A percentile compares a stretch with the other conserved stretches of the same genome.
phyloP scores from a whole-genome alignment of 2,797 vertebrate genomes.

The Sphaeramia orbicularis region DNA sequence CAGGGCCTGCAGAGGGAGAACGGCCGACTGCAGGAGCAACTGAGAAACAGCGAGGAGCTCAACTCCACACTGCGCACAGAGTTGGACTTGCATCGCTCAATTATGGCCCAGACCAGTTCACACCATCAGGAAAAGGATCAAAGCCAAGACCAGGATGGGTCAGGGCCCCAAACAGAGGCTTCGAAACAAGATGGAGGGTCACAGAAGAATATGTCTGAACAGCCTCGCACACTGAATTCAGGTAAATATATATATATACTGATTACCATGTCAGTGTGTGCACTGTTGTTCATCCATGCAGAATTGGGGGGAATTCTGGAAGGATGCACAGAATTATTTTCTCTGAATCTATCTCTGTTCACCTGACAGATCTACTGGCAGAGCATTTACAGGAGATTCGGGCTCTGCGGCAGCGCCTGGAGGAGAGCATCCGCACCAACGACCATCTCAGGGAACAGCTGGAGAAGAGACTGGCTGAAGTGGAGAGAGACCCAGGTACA shows the following conservation, averaged over 20 bases:
- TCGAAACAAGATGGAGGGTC: conserved; percentile 22
- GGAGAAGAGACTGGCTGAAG: conserved; percentile 88
- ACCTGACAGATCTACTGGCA: conserved; percentile 87
- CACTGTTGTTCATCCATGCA: neutral
- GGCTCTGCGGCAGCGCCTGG: conserved; percentile 90
- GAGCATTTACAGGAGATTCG: conserved; percentile 95
- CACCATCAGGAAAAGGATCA: conserved; percentile 47
- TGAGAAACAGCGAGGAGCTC: conserved; percentile 82
- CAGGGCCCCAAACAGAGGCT: conserved; percentile 23
- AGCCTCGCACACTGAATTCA: conserved; percentile 53
- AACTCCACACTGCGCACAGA: conserved; percentile 82
- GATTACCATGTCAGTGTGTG: neutral
- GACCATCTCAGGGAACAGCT: conserved; percentile 92
- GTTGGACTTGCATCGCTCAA: conserved; percentile 83
- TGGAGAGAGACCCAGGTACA: conserved; percentile 89
- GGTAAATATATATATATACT: conserved; percentile 55
- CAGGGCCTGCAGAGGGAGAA: conserved; percentile 82
- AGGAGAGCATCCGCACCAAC: conserved; percentile 95
- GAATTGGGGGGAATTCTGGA: neutral
- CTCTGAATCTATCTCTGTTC: conserved; percentile 1
- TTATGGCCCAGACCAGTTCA: conserved; percentile 73
- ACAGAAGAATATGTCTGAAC: conserved; percentile 17
- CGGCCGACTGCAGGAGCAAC: conserved; percentile 78
- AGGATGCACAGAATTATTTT: neutral
- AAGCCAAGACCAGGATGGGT: conserved; percentile 1